Conservation (phyloP, 1,140 invertebrate species). For the Nymphalis io region DNA sequence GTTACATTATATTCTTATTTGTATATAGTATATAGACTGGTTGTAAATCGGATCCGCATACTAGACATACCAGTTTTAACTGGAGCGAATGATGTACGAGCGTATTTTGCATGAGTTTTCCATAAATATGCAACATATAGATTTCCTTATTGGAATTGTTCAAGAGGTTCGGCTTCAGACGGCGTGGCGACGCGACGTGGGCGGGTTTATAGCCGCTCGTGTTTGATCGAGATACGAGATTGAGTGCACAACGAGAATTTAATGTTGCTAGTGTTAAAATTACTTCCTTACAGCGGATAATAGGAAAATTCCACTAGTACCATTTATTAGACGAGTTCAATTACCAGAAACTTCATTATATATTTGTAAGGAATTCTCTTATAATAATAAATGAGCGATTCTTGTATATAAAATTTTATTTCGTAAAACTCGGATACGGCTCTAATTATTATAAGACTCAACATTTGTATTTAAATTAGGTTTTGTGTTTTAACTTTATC, state of each 20-base stretch:
- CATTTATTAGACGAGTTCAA: not conserved
- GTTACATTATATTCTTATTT: too few relatives aligned
- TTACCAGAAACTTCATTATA: too few relatives aligned
- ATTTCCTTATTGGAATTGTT: constrained; percentile 43
- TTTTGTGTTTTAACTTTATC: too few relatives aligned
- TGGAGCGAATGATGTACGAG: constrained; percentile 28
- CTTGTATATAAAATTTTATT: too few relatives aligned
- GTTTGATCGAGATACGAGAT: constrained; percentile 23
- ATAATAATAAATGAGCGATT: too few relatives aligned
- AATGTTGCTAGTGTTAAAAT: constrained; percentile 27
- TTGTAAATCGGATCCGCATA: not conserved
- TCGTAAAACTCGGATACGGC: too few relatives aligned
- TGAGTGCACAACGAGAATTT: constrained; percentile 18
- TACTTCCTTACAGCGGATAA: constrained; percentile 17
- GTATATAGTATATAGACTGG: not conserved
- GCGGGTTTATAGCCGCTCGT: constrained; percentile 33
- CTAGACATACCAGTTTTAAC: constrained; percentile 21
- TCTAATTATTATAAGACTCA: too few relatives aligned
- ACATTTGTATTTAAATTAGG: too few relatives aligned
- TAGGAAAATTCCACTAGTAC: constrained; percentile 5
- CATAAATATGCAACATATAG: constrained; percentile 45
- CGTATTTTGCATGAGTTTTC: constrained; percentile 49
- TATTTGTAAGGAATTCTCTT: too few relatives aligned
- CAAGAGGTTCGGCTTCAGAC: constrained; percentile 67
- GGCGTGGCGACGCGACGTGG: constrained; percentile 55